Evolutionary conservation across 2,113 vertebrate genomes (phyloP).

Genomic region (Hemichromis elongatus): DNA sequence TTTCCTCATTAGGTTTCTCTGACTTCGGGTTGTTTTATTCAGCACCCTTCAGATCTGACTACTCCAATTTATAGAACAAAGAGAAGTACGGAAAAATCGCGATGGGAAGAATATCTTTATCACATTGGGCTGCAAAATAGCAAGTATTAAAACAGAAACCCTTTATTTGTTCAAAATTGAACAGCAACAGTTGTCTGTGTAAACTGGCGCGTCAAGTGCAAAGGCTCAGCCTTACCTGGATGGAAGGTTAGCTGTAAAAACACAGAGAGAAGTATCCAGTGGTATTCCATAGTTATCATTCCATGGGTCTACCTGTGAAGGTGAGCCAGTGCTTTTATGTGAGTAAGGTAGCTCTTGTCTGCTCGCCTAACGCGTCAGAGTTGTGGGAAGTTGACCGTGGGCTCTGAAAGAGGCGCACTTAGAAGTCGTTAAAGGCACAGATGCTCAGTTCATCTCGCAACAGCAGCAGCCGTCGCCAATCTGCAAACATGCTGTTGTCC

Average conservation of each 20-base stretch:
- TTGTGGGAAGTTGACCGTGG: constrained; percentile 43
- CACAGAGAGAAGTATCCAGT: constrained; percentile 70
- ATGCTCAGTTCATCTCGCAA: constrained; percentile 18
- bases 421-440: constrained; percentile 57
- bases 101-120: background rate
- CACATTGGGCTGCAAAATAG: background rate
- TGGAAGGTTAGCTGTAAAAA: constrained; percentile 64
- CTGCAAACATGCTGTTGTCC: constrained; percentile 40
- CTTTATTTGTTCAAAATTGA: background rate
- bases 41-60: background rate
- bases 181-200: constrained; percentile 42
- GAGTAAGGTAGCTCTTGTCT: background rate
- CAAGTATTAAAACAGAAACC: background rate
- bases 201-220: background rate
- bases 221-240: constrained; percentile 62
- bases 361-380: constrained; percentile 19
- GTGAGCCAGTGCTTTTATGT: constrained; percentile 34
- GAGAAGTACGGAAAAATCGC: constrained; percentile 1
- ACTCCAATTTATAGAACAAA: constrained; percentile 21
- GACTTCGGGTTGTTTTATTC: constrained; percentile 11
- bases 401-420: constrained; percentile 18
- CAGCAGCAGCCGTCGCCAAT: constrained; percentile 10
- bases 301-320: constrained; percentile 67
- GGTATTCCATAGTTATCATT: constrained; percentile 76
- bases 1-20: constrained; percentile 61